A percentile compares a stretch with the other conserved stretches of the same genome.
These are phyloP conservation scores for Neogobius melanostomus DNA, from an alignment of 2,113 vertebrate genomes.

Conservation along the genomic window DNA sequence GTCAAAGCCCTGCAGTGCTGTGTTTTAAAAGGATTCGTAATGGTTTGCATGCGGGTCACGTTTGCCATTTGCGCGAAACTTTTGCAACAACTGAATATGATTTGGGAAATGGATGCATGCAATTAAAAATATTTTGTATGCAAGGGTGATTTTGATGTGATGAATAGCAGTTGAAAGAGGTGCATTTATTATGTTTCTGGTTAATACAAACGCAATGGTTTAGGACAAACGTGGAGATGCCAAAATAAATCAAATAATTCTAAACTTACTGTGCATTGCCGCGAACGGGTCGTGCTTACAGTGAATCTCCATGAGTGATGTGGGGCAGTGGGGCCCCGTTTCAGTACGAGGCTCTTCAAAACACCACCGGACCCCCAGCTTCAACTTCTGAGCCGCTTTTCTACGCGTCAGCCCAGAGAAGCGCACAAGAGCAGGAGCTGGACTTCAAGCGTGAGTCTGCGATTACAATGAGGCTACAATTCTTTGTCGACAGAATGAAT, in stretches of 20 bases:
- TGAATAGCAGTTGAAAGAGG: neutral
- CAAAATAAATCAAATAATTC: conserved; percentile 25
- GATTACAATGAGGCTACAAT: neutral
- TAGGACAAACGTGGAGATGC: conserved; percentile 28
- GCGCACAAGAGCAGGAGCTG: conserved; percentile 11
- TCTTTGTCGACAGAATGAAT: neutral
- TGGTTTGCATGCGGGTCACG: neutral
- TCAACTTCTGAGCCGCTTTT: conserved; percentile 22
- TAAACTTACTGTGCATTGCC: conserved; percentile 97
- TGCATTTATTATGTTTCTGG: neutral
- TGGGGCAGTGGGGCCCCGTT: conserved; percentile 46
- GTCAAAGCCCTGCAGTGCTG: neutral
- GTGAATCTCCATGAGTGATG: conserved; percentile 93
- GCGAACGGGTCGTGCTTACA: conserved; percentile 99
- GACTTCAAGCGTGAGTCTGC: conserved; percentile 17
- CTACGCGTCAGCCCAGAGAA: conserved; percentile 39
- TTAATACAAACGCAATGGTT: neutral
- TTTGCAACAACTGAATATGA: neutral
- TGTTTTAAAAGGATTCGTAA: neutral
- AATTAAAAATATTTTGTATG: neutral
- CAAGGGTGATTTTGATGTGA: neutral
- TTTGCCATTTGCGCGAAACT: neutral
- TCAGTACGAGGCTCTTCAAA: conserved; percentile 37
- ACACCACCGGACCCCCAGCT: conserved; percentile 39
- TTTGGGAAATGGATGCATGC: too few relatives aligned